A percentile compares a stretch with the other conserved stretches of the same genome.
Conservation (phyloP, 1,140 invertebrate species). For the Caenorhabditis inopinata region DNA sequence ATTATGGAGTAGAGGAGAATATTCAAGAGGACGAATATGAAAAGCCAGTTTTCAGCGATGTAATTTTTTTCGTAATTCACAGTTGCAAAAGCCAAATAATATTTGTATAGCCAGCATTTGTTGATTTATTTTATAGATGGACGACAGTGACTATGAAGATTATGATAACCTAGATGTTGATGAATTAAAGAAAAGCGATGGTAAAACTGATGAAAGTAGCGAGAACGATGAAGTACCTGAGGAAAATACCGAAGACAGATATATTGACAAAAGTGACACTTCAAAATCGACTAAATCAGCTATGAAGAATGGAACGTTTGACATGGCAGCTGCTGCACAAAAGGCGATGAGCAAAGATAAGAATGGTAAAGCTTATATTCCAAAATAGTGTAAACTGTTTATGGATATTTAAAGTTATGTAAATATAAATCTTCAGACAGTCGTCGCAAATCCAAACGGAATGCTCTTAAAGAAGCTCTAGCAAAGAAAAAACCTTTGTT, state of each 20-base stretch:
- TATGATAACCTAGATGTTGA: constrained; percentile 32
- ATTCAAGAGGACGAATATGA: constrained; percentile 69
- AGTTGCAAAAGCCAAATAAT: neutral
- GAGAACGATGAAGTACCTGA: constrained; percentile 55
- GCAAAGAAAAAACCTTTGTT: constrained; percentile 76
- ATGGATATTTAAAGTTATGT: too few species aligned
- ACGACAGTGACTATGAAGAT: constrained; percentile 18
- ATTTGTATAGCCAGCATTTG: too few species aligned
- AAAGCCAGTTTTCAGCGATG: constrained; percentile 54
- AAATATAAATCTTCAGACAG: constrained; percentile 17
- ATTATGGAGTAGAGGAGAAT: constrained; percentile 73
- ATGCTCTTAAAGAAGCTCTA: neutral
- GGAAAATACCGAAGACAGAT: constrained; percentile 53
- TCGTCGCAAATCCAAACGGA: constrained; percentile 15
- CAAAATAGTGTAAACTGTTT: constrained; percentile 68
- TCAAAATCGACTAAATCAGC: constrained; percentile 70
- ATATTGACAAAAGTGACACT: constrained; percentile 67
- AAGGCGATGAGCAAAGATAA: constrained; percentile 63
- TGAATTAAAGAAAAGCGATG: neutral
- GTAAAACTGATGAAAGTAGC: neutral
- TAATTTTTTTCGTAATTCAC: neutral
- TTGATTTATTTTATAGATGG: neutral
- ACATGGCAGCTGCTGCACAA: constrained; percentile 76
- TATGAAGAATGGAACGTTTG: constrained; percentile 24
- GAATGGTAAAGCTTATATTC: constrained; percentile 68